phyloP scores from a whole-genome alignment of 2,113 vertebrate species.

The Delphinapterus leucas region DNA sequence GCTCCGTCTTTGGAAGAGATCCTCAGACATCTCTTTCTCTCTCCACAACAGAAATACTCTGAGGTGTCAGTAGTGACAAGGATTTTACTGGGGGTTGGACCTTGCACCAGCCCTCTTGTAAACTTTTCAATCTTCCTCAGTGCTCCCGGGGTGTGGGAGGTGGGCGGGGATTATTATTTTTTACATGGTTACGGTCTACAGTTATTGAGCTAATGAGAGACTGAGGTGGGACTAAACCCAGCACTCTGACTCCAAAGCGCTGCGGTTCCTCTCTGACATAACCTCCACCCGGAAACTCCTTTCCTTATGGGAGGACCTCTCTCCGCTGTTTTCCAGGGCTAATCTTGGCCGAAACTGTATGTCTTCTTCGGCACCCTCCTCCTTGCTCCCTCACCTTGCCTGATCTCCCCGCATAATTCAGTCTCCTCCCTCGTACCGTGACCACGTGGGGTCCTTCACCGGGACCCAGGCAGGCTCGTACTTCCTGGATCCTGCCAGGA shows the following conservation, averaged over 20 bases:
- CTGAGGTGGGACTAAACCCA: not conserved
- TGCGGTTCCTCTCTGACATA: not conserved
- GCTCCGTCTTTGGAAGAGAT: not conserved
- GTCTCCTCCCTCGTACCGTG: not conserved
- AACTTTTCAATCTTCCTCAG: not conserved
- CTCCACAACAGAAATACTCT: not conserved
- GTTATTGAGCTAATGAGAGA: not conserved
- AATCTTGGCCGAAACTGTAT: not conserved
- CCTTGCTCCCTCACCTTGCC: not conserved
- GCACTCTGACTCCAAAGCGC: not conserved
- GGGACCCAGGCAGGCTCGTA: not conserved
- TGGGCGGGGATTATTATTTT: not conserved
- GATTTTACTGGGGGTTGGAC: not conserved
- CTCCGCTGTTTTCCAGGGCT: not conserved
- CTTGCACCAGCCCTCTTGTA: not conserved
- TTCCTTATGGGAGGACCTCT: not conserved
- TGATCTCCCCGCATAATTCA: not conserved
- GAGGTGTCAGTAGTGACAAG: not conserved
- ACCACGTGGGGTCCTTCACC: too few relatives aligned
- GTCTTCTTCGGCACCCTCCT: not conserved
- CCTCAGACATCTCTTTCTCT: not conserved
- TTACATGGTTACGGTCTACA: not conserved
- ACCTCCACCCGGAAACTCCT: not conserved
- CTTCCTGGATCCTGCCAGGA: not conserved
- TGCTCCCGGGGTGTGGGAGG: not conserved